These are phyloP conservation scores for Porites lutea DNA, from an alignment of 64 coral and sea anemone genomes.

Conservation along the genomic window DNA sequence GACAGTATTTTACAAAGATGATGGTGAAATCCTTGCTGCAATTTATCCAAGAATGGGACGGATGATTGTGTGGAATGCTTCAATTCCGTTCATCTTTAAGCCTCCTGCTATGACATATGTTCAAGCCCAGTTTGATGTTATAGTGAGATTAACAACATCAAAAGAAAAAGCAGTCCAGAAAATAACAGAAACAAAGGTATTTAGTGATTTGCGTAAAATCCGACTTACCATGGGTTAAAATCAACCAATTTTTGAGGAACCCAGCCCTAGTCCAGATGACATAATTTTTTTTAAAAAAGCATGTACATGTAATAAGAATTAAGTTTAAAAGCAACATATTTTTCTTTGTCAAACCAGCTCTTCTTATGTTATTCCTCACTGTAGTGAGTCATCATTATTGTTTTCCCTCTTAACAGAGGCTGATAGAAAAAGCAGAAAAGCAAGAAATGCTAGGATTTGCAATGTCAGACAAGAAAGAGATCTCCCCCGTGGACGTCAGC, in stretches of 20 bases:
- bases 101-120: constrained; percentile 87
- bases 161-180: constrained; percentile 66
- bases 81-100: constrained; percentile 82
- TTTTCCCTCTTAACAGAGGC: constrained; percentile 38
- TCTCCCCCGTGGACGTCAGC: constrained; percentile 43
- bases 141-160: constrained; percentile 71
- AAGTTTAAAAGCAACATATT: too few relatives aligned
- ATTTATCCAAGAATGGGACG: constrained; percentile 78
- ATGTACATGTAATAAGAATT: too few relatives aligned
- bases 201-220: neutral
- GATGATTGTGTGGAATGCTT: constrained; percentile 84
- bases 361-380: too few relatives aligned
- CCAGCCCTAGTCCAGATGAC: too few relatives aligned
- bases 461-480: constrained; percentile 61
- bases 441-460: constrained; percentile 53
- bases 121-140: constrained; percentile 75
- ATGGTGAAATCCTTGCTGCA: constrained; percentile 84
- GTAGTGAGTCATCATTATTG: neutral
- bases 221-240: too few relatives aligned
- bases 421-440: constrained; percentile 37
- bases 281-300: too few relatives aligned
- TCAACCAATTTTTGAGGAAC: too few relatives aligned
- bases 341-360: too few relatives aligned
- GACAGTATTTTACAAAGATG: constrained; percentile 78
- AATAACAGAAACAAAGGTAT: constrained; percentile 60